Evolutionary conservation across 2,113 vertebrate species (phyloP), one percentile per base, ranked within the genome.

Genomic region (Bagarius yarrelli): DNA sequence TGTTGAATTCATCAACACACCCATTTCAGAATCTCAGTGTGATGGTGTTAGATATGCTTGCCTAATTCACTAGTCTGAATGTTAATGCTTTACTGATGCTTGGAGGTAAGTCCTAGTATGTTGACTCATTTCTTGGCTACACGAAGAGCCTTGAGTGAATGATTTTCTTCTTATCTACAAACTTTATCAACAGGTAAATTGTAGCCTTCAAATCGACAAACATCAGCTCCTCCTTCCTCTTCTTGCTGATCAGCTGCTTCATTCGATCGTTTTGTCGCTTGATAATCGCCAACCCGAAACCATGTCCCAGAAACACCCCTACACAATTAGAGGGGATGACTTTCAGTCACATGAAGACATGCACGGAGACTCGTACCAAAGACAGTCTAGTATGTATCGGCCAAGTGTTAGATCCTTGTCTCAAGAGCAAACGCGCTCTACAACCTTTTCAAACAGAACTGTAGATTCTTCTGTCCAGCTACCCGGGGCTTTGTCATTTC

Each of bases 401-500:
- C 71, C 66, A 0, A 66, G 67, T 5, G 6, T 36, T 40, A 77
- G 66, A 25, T 32, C 57, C n/a, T 3, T 21, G 2, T 76, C 87
- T 15, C 83, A 72, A 56, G 88, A 88, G 50, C n/a, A 25, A 2
- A 55, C 16, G 14, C 25, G 27, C 4, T 40, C 82, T 3, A 78
- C 79, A 5, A 60, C 85, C 2, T 85, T 83, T 8, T 83, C 88
- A 63, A 81, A 83, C 55, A 75, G 73, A 74, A 64, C 75, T 9
- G 25, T 21, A 15, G 44, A 80, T 8, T 32, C 61, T 12, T 0
- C 63, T 9, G 2, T 19, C 36, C 32, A 70, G 1, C 53, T 67
- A 50, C 34, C 86, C 88, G 94, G 95, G 83, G 94, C 94, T 86
- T 92, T 94, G 91, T 94, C 93, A 88, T 94, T 98, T 94, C 95